Base-by-base conservation (phyloP, 2,113 vertebrate genomes). In the Melanocharis versteri region DNA sequence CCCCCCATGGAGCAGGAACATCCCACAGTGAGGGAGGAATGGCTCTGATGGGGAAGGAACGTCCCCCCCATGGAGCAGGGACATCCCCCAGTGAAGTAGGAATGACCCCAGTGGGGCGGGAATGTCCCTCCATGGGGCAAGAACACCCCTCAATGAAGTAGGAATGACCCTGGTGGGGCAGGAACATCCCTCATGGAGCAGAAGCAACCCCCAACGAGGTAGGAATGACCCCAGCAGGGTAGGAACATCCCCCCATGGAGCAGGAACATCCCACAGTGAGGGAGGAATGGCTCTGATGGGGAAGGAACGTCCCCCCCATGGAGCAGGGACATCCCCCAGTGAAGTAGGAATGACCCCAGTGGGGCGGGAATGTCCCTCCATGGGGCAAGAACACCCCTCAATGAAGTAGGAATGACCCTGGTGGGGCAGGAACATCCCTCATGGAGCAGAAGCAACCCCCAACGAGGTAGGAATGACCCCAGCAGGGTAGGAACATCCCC, bases 181-280 rank as follows among this genome's bases (percentile, higher is more conserved):
- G n/a, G n/a, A n/a, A n/a, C n/a, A n/a, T n/a, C n/a, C n/a, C 31
- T 48, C 26, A 19, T 20, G 3, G 28, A 30, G 42, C n/a, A 56
- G 31, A 5, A 30, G 11, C 7, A 35, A 4, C 31, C 5, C 4
- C 0, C n/a, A 37, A 0, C 4, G 6, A 13, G 3, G 10, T 0
- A 45, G 14, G 22, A 68, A 39, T 1, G 3, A 20, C 6, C 10
- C 31, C 13, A 31, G 6, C 8, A 21, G 14, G 7, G 15, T 7
- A 44, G 27, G 17, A 62, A 17, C 5, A 11, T 9, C 23, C 7
- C 26, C 6, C 11, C 6, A 28, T 6, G 14, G 20, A 39, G 15
- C 11, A 58, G 22, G 22, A 64, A 31, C 11, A 4, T 17, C 57
- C 33, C 24, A 3, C 19, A 31, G 26, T 24, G 40, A 45, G 4